A percentile compares a stretch with the other conserved stretches of the same genome.
Conservation (phyloP, 2,888 invertebrate genomes). For the Eupithecia abbreviata region DNA sequence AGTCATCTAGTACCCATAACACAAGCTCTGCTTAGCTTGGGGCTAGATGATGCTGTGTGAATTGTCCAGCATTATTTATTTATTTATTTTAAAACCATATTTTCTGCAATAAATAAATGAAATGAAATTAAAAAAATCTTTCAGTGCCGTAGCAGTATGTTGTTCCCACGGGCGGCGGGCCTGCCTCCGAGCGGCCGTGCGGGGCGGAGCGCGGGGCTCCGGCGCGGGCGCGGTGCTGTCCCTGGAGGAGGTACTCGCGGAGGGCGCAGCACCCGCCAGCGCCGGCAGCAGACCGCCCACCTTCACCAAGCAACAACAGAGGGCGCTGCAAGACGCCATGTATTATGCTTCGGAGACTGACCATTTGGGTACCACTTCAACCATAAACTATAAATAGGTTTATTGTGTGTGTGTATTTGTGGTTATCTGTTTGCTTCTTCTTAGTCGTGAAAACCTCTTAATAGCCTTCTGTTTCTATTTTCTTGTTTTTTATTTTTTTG, state of each 20-base stretch:
- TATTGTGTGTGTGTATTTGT: no score
- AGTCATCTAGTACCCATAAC: no score
- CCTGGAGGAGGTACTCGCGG: conserved; percentile 94
- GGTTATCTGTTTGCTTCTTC: no score
- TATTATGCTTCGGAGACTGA: conserved; percentile 97
- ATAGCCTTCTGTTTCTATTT: no score
- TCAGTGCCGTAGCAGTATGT: conserved; percentile 93
- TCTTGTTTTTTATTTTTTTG: no score
- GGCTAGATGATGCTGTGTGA: no score
- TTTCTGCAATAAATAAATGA: no score
- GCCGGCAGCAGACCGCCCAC: conserved; percentile 70
- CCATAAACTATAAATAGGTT: background rate
- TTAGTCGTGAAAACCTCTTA: no score
- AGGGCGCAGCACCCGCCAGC: conserved; percentile 84
- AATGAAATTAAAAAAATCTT: background rate
- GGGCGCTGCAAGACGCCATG: conserved; percentile 95
- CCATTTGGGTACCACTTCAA: conserved; percentile 85
- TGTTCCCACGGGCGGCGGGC: conserved; percentile 94
- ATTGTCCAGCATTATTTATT: no score
- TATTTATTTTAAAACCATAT: no score
- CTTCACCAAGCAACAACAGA: conserved; percentile 91
- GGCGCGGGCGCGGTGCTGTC: conserved; percentile 90
- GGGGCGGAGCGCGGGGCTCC: conserved; percentile 83
- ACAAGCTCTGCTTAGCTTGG: no score
- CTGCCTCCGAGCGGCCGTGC: conserved; percentile 88